Percentiles rank a stretch among this genome's conserved stretches.
Evolutionary conservation across 2,888 invertebrate genomes (phyloP).

Genomic region (Exephanes ischioxanthus): DNA sequence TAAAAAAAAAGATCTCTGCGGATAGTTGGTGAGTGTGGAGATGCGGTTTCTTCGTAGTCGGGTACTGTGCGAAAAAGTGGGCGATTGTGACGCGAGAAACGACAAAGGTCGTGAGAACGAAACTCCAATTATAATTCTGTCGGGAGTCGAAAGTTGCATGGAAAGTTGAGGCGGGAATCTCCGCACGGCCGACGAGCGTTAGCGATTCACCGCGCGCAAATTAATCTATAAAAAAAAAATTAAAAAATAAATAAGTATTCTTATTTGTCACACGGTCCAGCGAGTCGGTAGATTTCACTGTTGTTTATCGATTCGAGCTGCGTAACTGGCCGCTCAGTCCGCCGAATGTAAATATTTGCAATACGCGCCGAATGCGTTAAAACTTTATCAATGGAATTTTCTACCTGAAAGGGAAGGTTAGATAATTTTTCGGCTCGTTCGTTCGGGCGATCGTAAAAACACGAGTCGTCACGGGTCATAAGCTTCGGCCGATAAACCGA

Average conservation of each 20-base stretch:
- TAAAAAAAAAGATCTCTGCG: conserved; percentile 12
- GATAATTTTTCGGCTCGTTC: conserved; percentile 8
- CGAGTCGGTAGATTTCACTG: conserved; percentile 32
- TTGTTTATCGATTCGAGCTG: conserved; percentile 18
- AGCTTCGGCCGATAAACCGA: conserved; percentile 31
- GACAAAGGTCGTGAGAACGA: conserved; percentile 77
- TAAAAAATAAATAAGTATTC: background rate
- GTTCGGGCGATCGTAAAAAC: conserved; percentile 5
- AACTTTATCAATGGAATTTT: conserved; percentile 10
- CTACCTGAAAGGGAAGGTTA: conserved; percentile 13
- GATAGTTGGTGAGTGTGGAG: conserved; percentile 1
- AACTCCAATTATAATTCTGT: conserved; percentile 72
- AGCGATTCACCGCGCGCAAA: conserved; percentile 6
- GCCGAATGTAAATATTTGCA: background rate
- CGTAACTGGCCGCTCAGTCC: background rate
- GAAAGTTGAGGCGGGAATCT: conserved; percentile 68
- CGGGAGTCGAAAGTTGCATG: conserved; percentile 70
- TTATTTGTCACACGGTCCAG: conserved; percentile 41
- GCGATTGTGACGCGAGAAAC: conserved; percentile 68
- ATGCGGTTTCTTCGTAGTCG: conserved; percentile 56
- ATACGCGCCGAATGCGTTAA: background rate
- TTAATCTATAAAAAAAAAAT: conserved; percentile 15
- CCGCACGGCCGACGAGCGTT: conserved; percentile 12
- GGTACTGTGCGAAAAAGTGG: conserved; percentile 53
- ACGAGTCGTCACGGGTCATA: conserved; percentile 48